Conservation (phyloP, 2,797 vertebrate species). For the Huso huso region DNA sequence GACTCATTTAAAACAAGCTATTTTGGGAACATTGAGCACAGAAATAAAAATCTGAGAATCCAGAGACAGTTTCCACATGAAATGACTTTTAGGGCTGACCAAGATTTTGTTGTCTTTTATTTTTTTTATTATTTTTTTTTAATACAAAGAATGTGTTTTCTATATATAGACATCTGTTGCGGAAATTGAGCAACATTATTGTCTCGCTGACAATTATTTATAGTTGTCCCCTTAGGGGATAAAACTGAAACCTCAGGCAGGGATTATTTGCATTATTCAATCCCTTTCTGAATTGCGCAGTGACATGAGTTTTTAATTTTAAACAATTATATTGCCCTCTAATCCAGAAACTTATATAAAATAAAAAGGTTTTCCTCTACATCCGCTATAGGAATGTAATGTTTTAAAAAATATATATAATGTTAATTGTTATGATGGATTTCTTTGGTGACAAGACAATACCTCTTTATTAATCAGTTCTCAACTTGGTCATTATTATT, state of each 20-base stretch:
- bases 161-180: conserved; percentile 2
- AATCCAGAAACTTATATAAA: no score
- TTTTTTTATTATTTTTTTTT: not conserved
- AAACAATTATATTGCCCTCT: conserved; percentile 61
- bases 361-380: conserved; percentile 34
- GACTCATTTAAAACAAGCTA: no score
- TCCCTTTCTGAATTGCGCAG: no score
- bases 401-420: no score
- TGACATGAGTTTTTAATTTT: conserved; percentile 50
- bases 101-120: conserved; percentile 39
- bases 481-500: conserved; percentile 23
- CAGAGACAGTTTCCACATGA: conserved; percentile 38
- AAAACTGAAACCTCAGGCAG: not conserved
- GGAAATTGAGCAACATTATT: not conserved
- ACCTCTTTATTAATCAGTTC: no score
- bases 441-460: no score
- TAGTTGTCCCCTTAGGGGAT: not conserved
- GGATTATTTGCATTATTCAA: no score
- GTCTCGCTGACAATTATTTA: not conserved
- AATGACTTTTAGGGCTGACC: conserved; percentile 18
- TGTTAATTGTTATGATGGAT: no score
- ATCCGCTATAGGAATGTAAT: conserved; percentile 8
- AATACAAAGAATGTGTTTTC: not conserved
- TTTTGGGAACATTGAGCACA: no score
- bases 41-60: conserved; percentile 13